Evolutionary conservation across 1,140 invertebrate species (phyloP), one percentile per base, ranked within the genome.

Genomic region (Apis florea): DNA sequence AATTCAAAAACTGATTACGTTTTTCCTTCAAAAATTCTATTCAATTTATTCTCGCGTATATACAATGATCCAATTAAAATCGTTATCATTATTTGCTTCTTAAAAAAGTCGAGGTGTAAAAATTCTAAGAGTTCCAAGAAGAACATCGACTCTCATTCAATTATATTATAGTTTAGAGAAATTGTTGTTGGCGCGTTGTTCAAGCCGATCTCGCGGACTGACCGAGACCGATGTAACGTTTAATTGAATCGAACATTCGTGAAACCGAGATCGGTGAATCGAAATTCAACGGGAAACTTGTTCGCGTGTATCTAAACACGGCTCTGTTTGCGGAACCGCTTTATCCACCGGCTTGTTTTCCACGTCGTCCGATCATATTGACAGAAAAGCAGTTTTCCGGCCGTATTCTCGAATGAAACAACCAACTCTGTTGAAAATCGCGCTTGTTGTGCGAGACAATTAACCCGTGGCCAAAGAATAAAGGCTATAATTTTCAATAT

Each of bases 261-360:
- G 67, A 67, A 76, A 31, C 63, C 63, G 31, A 53, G 63, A 15
- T 19, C 15, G 31, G 31, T 21, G 12, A 66, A 56, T 51, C 67
- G 31, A 67, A 76, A 76, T 67, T 67, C 63, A 51, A 76, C 51
- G 73, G 53, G 73, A 49, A 24, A 67, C 63, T 76, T 67, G 74
- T 56, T 49, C 31, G 10, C 74, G 74, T 74, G 72, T 74, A 51
- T 74, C 72, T 74, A 74, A 74, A 74, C 72, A 63, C 1, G n/a
- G n/a, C 21, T 67, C 53, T 76, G 74, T 54, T 67, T 54, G 51
- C 31, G 8, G n/a, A 26, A 5, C 40, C 53, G 31, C 56, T 74
- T 74, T 64, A 75, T 73, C 71, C 56, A 6, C 8, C 31, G 12
- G 72, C 58, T 24, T 26, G 72, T 51, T 72, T 58, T 61, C n/a